Evolutionary conservation across 64 coral and sea anemone genomes (phyloP), one percentile per base, ranked within the genome.

Genomic region (Anthopleura sola): DNA sequence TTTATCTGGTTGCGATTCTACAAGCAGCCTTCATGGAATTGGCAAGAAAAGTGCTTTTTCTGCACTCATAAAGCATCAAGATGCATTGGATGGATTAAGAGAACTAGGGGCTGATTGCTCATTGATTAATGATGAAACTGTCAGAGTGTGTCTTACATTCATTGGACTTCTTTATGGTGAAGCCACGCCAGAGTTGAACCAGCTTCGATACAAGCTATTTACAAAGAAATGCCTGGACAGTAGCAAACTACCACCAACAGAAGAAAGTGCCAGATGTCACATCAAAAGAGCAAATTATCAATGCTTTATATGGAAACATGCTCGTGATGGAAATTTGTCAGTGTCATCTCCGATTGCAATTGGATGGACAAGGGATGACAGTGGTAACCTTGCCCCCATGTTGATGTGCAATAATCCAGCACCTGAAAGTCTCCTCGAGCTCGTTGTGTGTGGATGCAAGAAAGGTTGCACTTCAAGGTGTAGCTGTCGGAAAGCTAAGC

Each of bases 1-100:
- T 18, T 55, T 83, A 83, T 20, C 49, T 34, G 81, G 81, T 18
- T 83, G 77, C 81, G 81, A 83, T 31, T 83, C 81, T n/a, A 83
- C 81, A 20, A 56, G 49, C 49, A 83, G 11, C 7, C 49, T 83
- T 33, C 54, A 50, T 56, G 81, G 81, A 40, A 83, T 50, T 40
- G 49, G 49, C 16, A 83, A 83, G 49, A 48, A 54, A 34, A 31
- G 75, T 39, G 36, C 75, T 20, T 78, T 78, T 37, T 39, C 75
- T 37, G 39, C 2, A 24, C 39, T 78, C 1, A 78, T 3, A 40
- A 78, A 78, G 17, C 34, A 78, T 24, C 13, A 78, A 37, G 34
- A 78, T 20, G 21, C 15, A 1, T 46, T 78, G 75, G 11, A 75
- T 75, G 69, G 11, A 75, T 8, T 75, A 34, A 31, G 11, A 12